A percentile compares a stretch with the other conserved stretches of the same genome.
phyloP scores from a whole-genome alignment of 35 echinoderm and acorn worm genomes.

The Diadema setosum region DNA sequence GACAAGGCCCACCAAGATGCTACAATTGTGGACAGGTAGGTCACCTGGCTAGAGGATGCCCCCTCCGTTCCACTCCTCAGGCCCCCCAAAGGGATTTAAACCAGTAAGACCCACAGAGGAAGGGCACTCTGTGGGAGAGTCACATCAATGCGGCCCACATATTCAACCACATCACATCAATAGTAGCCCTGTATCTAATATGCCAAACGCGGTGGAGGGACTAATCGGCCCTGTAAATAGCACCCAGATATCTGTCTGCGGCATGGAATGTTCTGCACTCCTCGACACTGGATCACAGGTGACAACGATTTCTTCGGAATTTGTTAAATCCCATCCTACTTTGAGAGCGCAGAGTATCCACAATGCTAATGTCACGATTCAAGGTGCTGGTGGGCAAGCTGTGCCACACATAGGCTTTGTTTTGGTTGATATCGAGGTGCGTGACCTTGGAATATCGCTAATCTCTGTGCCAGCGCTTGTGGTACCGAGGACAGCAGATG shows the following conservation, averaged over 20 bases:
- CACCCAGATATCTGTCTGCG: background rate
- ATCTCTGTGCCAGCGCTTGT: background rate
- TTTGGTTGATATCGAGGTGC: background rate
- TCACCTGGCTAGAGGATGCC: background rate
- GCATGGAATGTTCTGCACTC: background rate
- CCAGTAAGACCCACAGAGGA: background rate
- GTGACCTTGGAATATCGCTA: background rate
- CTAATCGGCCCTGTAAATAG: background rate
- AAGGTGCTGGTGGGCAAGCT: background rate
- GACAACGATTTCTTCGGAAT: background rate
- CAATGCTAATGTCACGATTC: background rate
- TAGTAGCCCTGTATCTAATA: too few relatives aligned
- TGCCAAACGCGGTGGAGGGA: background rate
- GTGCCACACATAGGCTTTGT: slow-evolving; percentile 10
- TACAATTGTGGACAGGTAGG: background rate
- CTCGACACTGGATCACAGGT: slow-evolving; percentile 38
- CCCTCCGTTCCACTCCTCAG: background rate
- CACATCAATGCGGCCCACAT: too few relatives aligned
- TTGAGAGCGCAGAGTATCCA: background rate
- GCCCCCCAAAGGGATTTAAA: too few relatives aligned
- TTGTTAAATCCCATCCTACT: background rate
- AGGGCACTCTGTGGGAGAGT: slow-evolving; percentile 25
- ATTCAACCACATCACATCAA: background rate
- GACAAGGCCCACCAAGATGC: too few relatives aligned
- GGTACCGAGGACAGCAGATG: background rate